These are phyloP conservation scores for Sceliomorpha sp. DNA, from an alignment of 2,888 invertebrate genomes.

Conservation along the genomic window DNA sequence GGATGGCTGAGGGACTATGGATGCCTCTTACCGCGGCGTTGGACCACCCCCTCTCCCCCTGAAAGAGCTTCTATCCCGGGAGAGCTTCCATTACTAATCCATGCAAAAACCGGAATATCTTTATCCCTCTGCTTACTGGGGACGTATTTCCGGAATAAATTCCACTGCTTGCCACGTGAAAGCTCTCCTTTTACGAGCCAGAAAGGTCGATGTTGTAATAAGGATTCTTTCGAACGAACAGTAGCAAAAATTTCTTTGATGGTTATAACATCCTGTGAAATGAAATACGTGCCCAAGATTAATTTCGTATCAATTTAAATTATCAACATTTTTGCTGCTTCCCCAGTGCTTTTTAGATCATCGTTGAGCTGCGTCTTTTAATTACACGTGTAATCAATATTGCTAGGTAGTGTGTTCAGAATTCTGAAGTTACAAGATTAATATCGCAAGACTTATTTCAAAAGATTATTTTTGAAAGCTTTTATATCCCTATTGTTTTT, in stretches of 20 bases:
- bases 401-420: constrained; percentile 36
- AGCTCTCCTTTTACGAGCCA: constrained; percentile 60
- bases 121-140: constrained; percentile 76
- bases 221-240: constrained; percentile 60
- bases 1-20: constrained; percentile 49
- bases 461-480: constrained; percentile 8
- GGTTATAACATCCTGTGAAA: constrained; percentile 53
- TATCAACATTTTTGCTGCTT: constrained; percentile 56
- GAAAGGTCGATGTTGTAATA: constrained; percentile 59
- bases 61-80: constrained; percentile 77
- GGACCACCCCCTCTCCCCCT: constrained; percentile 68
- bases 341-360: constrained; percentile 40
- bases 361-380: constrained; percentile 48
- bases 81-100: constrained; percentile 80
- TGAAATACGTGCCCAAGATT: constrained; percentile 53
- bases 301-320: constrained; percentile 55
- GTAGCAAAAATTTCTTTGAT: constrained; percentile 59
- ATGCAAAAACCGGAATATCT: constrained; percentile 80
- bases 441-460: constrained; percentile 11
- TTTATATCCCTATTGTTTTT: constrained; percentile 27
- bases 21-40: constrained; percentile 66
- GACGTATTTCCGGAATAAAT: constrained; percentile 80
- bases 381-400: constrained; percentile 47
- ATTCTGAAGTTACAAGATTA: constrained; percentile 25
- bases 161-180: constrained; percentile 67